Evolutionary conservation across 2,113 vertebrate species (phyloP).

Genomic region (Saccopteryx bilineata): DNA sequence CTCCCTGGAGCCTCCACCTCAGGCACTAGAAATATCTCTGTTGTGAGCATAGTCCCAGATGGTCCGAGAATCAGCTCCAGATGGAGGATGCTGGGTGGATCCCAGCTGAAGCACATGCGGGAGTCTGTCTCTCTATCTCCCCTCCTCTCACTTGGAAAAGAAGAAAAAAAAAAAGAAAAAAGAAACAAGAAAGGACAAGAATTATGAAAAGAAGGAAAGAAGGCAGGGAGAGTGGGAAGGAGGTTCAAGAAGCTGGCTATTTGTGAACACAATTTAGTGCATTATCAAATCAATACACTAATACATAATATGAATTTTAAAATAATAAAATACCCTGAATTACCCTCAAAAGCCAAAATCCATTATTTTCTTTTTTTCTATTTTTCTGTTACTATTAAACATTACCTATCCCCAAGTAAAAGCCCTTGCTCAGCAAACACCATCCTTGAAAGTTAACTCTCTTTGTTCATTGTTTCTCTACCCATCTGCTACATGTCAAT

Average conservation of each 20-base stretch:
- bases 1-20: no score
- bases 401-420: background rate
- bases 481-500: constrained; percentile 41
- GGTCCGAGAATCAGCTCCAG: no score
- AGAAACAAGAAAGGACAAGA: background rate
- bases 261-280: background rate
- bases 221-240: background rate
- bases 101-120: no score
- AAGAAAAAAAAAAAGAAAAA: no score
- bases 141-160: no score
- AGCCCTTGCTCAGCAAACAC: constrained; percentile 26
- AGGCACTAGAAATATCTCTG: no score
- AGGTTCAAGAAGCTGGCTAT: background rate
- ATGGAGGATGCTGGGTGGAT: no score
- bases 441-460: background rate
- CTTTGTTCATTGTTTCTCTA: background rate
- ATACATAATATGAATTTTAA: constrained; percentile 2
- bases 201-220: background rate
- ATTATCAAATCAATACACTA: constrained; percentile 20
- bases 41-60: no score
- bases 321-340: background rate
- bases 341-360: background rate
- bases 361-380: background rate
- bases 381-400: background rate
- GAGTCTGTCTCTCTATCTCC: no score